phyloP scores from a whole-genome alignment of 2,113 vertebrate genomes.

The Stigmatopora nigra region DNA sequence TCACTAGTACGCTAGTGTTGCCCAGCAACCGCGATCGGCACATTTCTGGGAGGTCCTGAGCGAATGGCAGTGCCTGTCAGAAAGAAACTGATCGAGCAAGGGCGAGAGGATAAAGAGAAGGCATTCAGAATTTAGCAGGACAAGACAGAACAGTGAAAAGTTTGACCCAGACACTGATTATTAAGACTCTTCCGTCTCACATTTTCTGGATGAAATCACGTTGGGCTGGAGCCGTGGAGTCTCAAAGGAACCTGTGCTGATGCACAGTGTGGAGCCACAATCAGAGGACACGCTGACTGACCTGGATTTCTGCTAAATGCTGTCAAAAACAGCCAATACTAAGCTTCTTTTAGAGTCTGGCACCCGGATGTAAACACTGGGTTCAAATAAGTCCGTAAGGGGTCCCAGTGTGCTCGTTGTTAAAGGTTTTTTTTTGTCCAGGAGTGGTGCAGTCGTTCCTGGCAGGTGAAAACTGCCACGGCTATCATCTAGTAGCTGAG shows the following conservation, averaged over 20 bases:
- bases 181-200: constrained; percentile 25
- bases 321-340: constrained; percentile 16
- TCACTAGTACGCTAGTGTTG: constrained; percentile 69
- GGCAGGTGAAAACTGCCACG: constrained; percentile 46
- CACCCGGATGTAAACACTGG: constrained; percentile 13
- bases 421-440: constrained; percentile 37
- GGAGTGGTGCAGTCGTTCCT: constrained; percentile 44
- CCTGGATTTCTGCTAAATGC: constrained; percentile 56
- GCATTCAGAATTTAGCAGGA: constrained; percentile 19
- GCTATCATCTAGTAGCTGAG: constrained; percentile 29
- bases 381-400: constrained; percentile 13
- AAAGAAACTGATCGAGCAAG: constrained; percentile 30
- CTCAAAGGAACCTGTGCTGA: constrained; percentile 50
- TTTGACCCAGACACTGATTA: constrained; percentile 22
- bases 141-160: constrained; percentile 33
- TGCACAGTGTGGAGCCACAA: constrained; percentile 34
- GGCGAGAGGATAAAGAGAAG: constrained; percentile 33
- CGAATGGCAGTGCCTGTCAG: constrained; percentile 57
- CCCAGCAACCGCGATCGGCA: constrained; percentile 67
- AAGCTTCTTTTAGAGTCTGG: constrained; percentile 36
- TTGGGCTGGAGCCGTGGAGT: constrained; percentile 32
- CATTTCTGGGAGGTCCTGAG: constrained; percentile 66
- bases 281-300: constrained; percentile 53
- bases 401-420: constrained; percentile 19
- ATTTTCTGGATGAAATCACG: constrained; percentile 31